Conservation (phyloP, 2,113 vertebrate species). For the Epinephelus fuscoguttatus region DNA sequence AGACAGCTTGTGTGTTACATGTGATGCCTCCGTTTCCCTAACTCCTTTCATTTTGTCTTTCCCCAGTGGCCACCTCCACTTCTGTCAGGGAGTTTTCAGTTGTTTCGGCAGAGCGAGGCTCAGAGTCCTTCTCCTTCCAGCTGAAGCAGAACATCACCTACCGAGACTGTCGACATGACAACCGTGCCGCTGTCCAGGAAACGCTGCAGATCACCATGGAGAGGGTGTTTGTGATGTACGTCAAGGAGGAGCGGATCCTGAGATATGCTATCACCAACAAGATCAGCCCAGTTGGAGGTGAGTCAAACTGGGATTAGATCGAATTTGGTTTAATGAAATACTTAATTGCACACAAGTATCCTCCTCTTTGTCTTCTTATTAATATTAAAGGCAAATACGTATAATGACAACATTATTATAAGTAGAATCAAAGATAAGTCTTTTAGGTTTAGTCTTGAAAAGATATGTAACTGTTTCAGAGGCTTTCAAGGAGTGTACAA, state of each 20-base stretch:
- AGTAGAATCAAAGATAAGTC: not conserved
- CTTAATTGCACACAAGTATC: not conserved
- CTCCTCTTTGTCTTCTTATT: not conserved
- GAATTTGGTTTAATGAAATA: not conserved
- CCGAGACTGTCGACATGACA: slow-evolving; percentile 83
- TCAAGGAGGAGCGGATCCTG: slow-evolving; percentile 88
- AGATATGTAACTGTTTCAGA: not conserved
- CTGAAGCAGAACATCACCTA: slow-evolving; percentile 92
- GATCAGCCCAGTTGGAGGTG: slow-evolving; percentile 88
- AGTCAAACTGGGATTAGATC: not conserved
- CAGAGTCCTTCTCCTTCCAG: slow-evolving; percentile 88
- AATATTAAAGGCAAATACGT: not conserved
- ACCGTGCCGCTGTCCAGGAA: slow-evolving; percentile 18
- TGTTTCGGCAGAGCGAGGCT: slow-evolving; percentile 73
- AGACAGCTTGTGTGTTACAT: not conserved
- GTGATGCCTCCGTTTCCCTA: not conserved
- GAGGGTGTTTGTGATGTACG: slow-evolving; percentile 90
- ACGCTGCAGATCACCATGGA: slow-evolving; percentile 87
- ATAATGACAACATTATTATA: not conserved
- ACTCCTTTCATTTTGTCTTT: not conserved
- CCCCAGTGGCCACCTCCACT: slow-evolving; percentile 85
- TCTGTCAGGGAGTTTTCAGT: slow-evolving; percentile 88
- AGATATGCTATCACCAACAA: slow-evolving; percentile 94
- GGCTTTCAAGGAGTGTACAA: not conserved
- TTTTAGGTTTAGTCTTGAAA: not conserved